Evolutionary conservation across 92 coral and sea anemone genomes (phyloP), one percentile per base, ranked within the genome.

Genomic region (Porites evermanni): DNA sequence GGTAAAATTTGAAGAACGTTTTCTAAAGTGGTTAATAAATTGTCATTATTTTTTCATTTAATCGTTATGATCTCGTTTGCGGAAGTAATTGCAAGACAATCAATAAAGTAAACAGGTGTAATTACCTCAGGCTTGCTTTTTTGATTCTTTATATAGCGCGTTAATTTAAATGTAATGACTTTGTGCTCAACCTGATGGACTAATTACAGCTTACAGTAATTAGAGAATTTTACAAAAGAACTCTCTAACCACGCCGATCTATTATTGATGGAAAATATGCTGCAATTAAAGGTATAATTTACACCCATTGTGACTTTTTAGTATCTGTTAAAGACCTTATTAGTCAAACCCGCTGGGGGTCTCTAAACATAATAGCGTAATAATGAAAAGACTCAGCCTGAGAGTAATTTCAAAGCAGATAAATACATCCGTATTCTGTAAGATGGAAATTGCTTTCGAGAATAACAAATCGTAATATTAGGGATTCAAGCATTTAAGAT

Each of bases 51-150:
- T 64, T 2, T 8, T 5, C 8, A 13, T 24, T 44, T 51, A 13
- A 18, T 13, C 29, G 8, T 51, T 51, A 10, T 20, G 20, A 63
- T 56, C 67, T 59, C 47, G 47, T 58, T 59, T 50, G 80, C 21
- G 53, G 29, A 76, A 76, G 64, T 4, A 44, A 58, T 7, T 76
- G 53, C 26, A 56, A 21, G 26, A 11, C 12, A 18, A 59, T 3
- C 56, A 19, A 32, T 0, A 2, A 8, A 19, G 24, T n/a, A 1
- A 32, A 59, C 86, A 81, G 77, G 77, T 81, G 78, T 16, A 38
- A 11, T 29, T 8, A 54, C 70, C 86, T 20, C 86, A 81, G 78
- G 86, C 53, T 19, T 19, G 17, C 24, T 47, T 21, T 81, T 81
- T 67, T 69, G 11, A 54, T 16, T 20, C 2, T 52, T 38, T 26